phyloP scores from a whole-genome alignment of 2,888 invertebrate species.

The Tuta absoluta region DNA sequence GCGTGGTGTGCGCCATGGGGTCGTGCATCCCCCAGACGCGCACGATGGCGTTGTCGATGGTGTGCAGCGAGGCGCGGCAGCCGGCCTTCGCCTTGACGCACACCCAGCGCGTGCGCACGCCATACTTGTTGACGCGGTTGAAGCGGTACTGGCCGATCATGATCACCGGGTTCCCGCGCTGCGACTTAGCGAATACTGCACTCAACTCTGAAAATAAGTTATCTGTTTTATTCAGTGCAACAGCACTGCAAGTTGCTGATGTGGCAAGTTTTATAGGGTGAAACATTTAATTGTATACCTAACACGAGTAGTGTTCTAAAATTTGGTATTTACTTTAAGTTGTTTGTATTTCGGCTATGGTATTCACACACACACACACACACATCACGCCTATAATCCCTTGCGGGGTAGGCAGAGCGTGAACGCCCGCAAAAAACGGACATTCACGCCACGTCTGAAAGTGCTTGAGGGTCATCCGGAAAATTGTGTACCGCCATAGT shows the following conservation, averaged over 20 bases:
- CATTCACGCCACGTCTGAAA: no score
- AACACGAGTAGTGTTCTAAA: no score
- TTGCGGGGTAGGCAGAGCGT: no score
- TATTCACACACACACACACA: no score
- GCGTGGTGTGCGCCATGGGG: slow-evolving; percentile 70
- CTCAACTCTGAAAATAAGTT: slow-evolving; percentile 66
- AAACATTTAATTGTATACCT: no score
- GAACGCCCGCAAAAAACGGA: no score
- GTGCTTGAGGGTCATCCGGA: no score
- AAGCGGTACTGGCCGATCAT: slow-evolving; percentile 77
- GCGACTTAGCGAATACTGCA: slow-evolving; percentile 72
- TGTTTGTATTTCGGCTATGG: no score
- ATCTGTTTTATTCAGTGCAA: neutral
- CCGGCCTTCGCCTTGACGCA: slow-evolving; percentile 76
- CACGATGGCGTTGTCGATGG: slow-evolving; percentile 74
- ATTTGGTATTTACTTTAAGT: no score
- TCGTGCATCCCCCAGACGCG: slow-evolving; percentile 77
- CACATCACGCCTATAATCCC: no score
- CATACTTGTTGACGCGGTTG: slow-evolving; percentile 74
- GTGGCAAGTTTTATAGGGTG: no score
- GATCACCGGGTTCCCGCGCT: slow-evolving; percentile 74
- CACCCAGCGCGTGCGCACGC: slow-evolving; percentile 71
- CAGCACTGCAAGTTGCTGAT: neutral
- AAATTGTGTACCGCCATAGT: no score
- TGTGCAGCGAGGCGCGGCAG: slow-evolving; percentile 72